Percentiles rank a stretch among this genome's conserved stretches.
phyloP scores from a whole-genome alignment of 2,797 vertebrate genomes.

The Sternotherus odoratus region DNA sequence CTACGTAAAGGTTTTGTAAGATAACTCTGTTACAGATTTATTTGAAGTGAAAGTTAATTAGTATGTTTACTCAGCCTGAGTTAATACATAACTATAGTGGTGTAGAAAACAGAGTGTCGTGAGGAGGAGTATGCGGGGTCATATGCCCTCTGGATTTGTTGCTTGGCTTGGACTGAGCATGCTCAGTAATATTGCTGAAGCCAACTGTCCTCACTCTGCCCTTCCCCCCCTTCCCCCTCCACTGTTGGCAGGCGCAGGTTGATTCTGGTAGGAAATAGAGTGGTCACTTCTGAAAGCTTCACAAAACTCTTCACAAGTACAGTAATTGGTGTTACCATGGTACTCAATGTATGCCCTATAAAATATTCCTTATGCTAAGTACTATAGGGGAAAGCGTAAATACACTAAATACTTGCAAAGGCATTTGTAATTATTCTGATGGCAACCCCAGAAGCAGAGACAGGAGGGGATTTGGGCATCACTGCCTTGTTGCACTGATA shows the following conservation, averaged over 20 bases:
- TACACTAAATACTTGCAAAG: neutral
- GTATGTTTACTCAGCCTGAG: neutral
- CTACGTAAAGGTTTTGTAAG: slow-evolving; percentile 4
- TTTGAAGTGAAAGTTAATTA: neutral
- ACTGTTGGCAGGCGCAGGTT: too few species aligned
- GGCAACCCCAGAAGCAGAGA: neutral
- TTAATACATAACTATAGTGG: neutral
- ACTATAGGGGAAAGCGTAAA: neutral
- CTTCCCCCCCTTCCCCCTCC: too few species aligned
- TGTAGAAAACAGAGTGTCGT: neutral
- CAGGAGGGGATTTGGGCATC: neutral
- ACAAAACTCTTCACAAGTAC: neutral
- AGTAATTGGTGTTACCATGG: neutral
- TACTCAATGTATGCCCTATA: neutral
- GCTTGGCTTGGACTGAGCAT: too few species aligned
- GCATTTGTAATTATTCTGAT: neutral
- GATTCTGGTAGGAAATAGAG: neutral
- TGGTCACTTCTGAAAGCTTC: neutral
- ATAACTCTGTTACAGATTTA: slow-evolving; percentile 20
- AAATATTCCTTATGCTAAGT: neutral
- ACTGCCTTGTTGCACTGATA: neutral
- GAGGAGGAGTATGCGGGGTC: too few species aligned
- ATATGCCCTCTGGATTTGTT: too few species aligned
- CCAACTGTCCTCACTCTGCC: too few species aligned
- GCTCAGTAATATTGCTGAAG: too few species aligned